Evolutionary conservation across 2,113 vertebrate species (phyloP), one percentile per base, ranked within the genome.

Genomic region (Etia nguti): DNA sequence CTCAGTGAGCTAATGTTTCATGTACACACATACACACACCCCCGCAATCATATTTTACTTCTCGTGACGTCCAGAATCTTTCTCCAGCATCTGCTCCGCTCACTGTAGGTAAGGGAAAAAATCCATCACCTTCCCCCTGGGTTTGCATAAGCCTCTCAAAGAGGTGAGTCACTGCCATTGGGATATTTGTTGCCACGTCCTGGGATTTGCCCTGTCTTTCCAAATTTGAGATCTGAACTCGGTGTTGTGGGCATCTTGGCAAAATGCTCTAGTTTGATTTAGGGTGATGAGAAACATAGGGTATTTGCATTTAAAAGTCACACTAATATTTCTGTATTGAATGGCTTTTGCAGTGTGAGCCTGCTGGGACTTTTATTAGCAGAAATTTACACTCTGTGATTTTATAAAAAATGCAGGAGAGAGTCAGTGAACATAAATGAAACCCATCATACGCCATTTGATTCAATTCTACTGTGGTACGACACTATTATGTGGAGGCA

Each of bases 71-170:
- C 95, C 91, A 91, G 92, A 96, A 96, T 97, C 95, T 95, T 95
- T 95, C 94, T 95, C 91, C 93, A 94, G 95, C 96, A 96, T 96
- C 96, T 97, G 96, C 94, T 96, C 94, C 92, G 60, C 92, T 96
- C 96, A 95, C 95, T 94, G 95, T 95, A 93, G 95, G 95, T 96
- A 95, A 96, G 94, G 93, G 91, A 90, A 92, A 95, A 96, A 96
- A 96, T 97, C 95, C 96, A 96, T 96, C 96, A 96, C 96, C 94
- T 95, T 94, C 95, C 95, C 94, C 94, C 90, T 94, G 96, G 96
- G 96, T 96, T 96, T 96, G 96, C 94, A 94, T 96, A 95, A 97
- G 95, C 96, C 95, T 95, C 95, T 96, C 95, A 92, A 90, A 93
- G 94, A 95, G 94, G 95, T 92, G 94, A 95, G 93, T 89, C 94